These are phyloP conservation scores for Trichonephila clavata DNA, from an alignment of 1,140 invertebrate species.

Conservation along the genomic window DNA sequence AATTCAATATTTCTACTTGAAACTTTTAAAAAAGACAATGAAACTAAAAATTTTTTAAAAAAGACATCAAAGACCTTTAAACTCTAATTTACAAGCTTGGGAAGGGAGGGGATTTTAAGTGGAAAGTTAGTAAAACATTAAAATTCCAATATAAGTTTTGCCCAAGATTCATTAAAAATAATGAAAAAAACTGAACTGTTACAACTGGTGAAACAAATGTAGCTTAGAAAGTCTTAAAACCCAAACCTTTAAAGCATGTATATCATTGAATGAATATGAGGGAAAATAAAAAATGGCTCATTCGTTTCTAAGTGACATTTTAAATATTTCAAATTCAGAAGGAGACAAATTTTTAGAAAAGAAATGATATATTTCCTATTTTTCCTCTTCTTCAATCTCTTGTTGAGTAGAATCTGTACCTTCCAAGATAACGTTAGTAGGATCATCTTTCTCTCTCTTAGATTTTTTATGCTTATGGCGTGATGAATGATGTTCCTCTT, in stretches of 20 bases:
- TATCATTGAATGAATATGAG: neutral
- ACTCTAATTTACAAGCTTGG: too few relatives aligned
- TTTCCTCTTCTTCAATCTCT: conserved; percentile 60
- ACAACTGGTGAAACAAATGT: too few relatives aligned
- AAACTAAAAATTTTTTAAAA: too few relatives aligned
- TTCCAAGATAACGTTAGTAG: conserved; percentile 5
- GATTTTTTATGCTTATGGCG: conserved; percentile 79
- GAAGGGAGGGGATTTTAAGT: too few relatives aligned
- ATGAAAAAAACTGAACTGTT: too few relatives aligned
- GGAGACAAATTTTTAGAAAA: conserved; percentile 40
- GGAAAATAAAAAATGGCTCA: conserved; percentile 36
- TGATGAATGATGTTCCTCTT: conserved; percentile 77
- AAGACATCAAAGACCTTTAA: too few relatives aligned
- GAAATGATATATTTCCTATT: conserved; percentile 45
- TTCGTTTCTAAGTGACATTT: conserved; percentile 14
- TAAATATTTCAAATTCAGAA: conserved; percentile 29
- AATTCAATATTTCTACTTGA: too few relatives aligned
- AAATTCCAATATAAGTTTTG: too few relatives aligned
- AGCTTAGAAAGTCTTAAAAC: too few relatives aligned
- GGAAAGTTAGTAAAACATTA: too few relatives aligned
- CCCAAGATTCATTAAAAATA: too few relatives aligned
- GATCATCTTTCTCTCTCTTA: conserved; percentile 78
- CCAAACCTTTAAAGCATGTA: neutral
- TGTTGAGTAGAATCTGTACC: conserved; percentile 49
- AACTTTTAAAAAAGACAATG: too few relatives aligned